A percentile compares a stretch with the other conserved stretches of the same genome.
Conservation (phyloP, 2,888 invertebrate genomes). For the Cephalotes varians region DNA sequence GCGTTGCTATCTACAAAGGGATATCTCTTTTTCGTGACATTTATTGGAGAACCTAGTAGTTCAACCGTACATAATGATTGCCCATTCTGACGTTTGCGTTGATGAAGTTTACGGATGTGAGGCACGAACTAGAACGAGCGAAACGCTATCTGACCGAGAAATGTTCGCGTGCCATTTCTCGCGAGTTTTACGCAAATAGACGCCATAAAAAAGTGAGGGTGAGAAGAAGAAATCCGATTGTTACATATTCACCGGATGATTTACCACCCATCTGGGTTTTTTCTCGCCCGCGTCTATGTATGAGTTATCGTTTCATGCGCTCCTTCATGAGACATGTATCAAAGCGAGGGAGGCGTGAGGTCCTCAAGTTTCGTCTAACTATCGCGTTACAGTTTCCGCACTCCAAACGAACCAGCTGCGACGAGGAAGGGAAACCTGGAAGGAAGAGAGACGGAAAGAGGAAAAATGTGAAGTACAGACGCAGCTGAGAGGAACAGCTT, state of each 20-base stretch:
- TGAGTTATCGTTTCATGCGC: neutral
- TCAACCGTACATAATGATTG: slow-evolving; percentile 17
- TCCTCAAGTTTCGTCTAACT: neutral
- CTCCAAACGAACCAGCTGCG: neutral
- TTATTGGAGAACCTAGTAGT: slow-evolving; percentile 16
- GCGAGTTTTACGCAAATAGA: neutral
- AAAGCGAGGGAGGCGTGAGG: neutral
- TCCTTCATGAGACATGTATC: neutral
- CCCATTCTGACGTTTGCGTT: neutral
- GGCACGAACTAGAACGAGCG: neutral
- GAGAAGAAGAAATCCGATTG: slow-evolving; percentile 14
- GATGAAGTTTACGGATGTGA: neutral
- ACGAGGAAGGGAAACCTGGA: neutral
- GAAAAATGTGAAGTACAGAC: neutral
- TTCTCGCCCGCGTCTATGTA: neutral
- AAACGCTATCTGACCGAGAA: neutral
- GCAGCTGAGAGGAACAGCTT: neutral
- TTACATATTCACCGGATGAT: neutral
- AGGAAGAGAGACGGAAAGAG: neutral
- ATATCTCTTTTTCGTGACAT: slow-evolving; percentile 13
- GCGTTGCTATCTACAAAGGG: neutral
- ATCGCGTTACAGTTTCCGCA: neutral
- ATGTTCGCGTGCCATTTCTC: neutral
- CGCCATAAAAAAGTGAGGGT: neutral
- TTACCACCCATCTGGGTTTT: neutral